A percentile compares a stretch with the other conserved stretches of the same genome.
These are phyloP conservation scores for Coracopsis vasa DNA, from an alignment of 2,113 vertebrate species.

Conservation along the genomic window DNA sequence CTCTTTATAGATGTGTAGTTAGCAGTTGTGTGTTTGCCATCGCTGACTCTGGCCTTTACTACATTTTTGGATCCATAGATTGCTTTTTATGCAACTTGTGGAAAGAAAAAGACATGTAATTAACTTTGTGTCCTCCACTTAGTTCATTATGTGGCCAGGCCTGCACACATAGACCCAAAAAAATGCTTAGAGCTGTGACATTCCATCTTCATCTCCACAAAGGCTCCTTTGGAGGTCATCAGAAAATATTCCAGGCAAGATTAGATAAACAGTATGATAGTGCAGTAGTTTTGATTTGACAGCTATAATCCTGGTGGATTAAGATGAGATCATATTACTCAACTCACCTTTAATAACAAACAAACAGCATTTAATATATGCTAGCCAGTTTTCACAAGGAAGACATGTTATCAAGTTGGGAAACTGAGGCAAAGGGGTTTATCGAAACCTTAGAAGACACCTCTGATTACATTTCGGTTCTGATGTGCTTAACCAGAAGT, in stretches of 20 bases:
- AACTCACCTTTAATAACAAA: background rate
- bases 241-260: background rate
- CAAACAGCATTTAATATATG: background rate
- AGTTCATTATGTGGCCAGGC: background rate
- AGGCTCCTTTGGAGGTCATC: background rate
- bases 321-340: background rate
- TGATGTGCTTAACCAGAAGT: background rate
- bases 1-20: background rate
- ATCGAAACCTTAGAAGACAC: background rate
- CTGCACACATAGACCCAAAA: background rate
- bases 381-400: background rate
- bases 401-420: background rate
- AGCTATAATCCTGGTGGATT: background rate
- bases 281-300: background rate
- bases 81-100: background rate
- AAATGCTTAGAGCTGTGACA: background rate
- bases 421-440: background rate
- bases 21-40: background rate
- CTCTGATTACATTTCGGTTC: background rate
- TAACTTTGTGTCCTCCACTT: background rate
- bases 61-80: background rate
- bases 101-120: background rate
- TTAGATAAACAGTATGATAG: background rate
- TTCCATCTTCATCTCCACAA: background rate
- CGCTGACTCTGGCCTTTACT: background rate